Base-by-base conservation (phyloP, 2,113 vertebrate genomes). In the Silurus asotus region DNA sequence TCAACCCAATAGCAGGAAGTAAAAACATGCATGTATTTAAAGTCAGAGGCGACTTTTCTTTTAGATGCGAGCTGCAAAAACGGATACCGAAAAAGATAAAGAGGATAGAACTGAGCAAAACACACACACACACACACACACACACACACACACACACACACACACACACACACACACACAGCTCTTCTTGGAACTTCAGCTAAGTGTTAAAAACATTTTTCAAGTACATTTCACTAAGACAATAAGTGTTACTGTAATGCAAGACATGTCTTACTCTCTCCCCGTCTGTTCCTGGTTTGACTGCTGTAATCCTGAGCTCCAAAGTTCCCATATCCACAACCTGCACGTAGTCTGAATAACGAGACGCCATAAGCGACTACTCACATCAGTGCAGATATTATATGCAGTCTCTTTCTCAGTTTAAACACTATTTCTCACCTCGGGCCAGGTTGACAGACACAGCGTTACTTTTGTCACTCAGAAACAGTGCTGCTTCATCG, bases 271-370 rank as follows among this genome's bases (percentile, higher is more conserved):
- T 94, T 93, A 99, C 98, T 94, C 95, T 92, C 83, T 97, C 96
- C 75, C 88, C 95, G 89, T 96, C 95, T 55, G 92, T 90, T 91
- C 94, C 96, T 88, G 96, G 95, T 92, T 98, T 99, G 81, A 96
- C 95, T 62, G 97, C 90, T 55, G 96, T 98, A 89, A 99, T 99
- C 77, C 97, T 97, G 89, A 99, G 87, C 92, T 99, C 97, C 83
- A 99, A 89, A 20, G 97, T 95, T 45, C 98, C 98, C 97, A 99
- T 98, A 88, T 99, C 98, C 88, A 99, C 95, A 86, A 99, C 98
- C 91, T 96, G 97, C 86, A 99, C 97, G 90, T 99, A 99, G 93
- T 99, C 98, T 99, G 88, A 75, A 91, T 90, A 23, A 88, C 81
- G 84, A 48, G 79, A 79, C 8, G 58, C 25, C 19, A 65, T 59